Percentiles rank a stretch among this genome's conserved stretches.
These are phyloP conservation scores for Cyrtorhinus lividipennis DNA, from an alignment of 1,140 invertebrate species.

Conservation along the genomic window DNA sequence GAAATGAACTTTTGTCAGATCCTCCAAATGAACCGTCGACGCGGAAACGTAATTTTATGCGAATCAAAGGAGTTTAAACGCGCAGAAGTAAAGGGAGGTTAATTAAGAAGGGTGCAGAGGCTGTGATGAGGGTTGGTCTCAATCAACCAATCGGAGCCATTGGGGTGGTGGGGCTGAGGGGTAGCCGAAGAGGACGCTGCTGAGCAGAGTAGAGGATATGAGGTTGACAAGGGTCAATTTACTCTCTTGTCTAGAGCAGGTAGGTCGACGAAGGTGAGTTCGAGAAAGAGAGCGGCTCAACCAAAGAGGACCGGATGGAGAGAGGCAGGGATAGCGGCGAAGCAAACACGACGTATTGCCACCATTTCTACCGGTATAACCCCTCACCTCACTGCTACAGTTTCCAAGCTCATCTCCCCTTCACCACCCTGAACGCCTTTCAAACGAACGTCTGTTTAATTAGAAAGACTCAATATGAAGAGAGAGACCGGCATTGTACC, in stretches of 20 bases:
- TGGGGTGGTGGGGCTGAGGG: background rate
- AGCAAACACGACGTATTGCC: slow-evolving; percentile 9
- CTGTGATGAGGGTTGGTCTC: slow-evolving; percentile 9
- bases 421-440: too few species aligned
- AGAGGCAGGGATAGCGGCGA: background rate
- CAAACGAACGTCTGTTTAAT: slow-evolving; percentile 3
- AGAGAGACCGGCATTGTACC: background rate
- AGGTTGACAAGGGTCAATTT: slow-evolving; percentile 8
- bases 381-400: background rate
- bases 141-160: slow-evolving; percentile 3
- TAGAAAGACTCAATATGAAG: slow-evolving; percentile 5
- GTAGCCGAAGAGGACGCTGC: background rate
- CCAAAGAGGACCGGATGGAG: background rate
- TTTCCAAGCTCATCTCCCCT: too few species aligned
- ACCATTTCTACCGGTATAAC: background rate
- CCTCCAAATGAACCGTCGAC: too few species aligned
- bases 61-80: slow-evolving; percentile 6
- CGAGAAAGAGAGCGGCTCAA: background rate
- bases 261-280: background rate
- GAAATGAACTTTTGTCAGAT: too few species aligned
- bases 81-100: background rate
- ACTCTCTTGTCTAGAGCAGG: background rate
- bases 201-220: background rate
- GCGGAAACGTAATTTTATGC: background rate
- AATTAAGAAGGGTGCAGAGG: slow-evolving; percentile 1